phyloP scores from a whole-genome alignment of 2,113 vertebrate species.

The Pelodiscus sinensis region DNA sequence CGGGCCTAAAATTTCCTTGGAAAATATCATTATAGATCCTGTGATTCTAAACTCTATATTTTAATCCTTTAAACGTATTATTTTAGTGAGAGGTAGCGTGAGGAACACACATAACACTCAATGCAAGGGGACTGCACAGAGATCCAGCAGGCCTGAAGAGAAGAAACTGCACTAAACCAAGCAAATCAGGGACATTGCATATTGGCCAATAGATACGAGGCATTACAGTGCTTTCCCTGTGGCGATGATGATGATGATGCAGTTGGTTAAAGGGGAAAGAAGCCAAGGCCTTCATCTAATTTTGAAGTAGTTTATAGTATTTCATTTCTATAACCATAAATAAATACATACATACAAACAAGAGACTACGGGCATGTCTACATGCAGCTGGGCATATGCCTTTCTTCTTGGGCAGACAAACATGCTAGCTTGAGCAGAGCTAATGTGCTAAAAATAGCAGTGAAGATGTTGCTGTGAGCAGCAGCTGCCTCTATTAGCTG shows the following conservation, averaged over 20 bases:
- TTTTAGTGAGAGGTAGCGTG: not conserved
- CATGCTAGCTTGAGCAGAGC: not conserved
- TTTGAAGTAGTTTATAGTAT: not conserved
- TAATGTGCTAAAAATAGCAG: not conserved
- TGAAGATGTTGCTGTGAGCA: not conserved
- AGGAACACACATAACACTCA: too few species aligned
- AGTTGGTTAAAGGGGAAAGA: not conserved
- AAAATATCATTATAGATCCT: not conserved
- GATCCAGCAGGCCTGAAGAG: not conserved
- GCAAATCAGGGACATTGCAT: not conserved
- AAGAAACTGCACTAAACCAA: not conserved
- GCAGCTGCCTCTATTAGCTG: not conserved
- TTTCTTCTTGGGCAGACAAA: not conserved
- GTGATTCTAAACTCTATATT: not conserved
- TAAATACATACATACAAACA: not conserved
- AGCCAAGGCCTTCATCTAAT: not conserved
- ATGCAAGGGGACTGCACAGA: not conserved
- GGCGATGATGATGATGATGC: not conserved
- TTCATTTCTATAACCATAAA: not conserved
- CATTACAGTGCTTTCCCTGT: not conserved
- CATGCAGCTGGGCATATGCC: too few species aligned
- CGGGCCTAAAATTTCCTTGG: not conserved
- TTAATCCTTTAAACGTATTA: not conserved
- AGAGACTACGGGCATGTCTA: not conserved
- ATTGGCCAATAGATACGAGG: not conserved